Conservation (phyloP, 2,797 vertebrate species). For the Morelia viridis region DNA sequence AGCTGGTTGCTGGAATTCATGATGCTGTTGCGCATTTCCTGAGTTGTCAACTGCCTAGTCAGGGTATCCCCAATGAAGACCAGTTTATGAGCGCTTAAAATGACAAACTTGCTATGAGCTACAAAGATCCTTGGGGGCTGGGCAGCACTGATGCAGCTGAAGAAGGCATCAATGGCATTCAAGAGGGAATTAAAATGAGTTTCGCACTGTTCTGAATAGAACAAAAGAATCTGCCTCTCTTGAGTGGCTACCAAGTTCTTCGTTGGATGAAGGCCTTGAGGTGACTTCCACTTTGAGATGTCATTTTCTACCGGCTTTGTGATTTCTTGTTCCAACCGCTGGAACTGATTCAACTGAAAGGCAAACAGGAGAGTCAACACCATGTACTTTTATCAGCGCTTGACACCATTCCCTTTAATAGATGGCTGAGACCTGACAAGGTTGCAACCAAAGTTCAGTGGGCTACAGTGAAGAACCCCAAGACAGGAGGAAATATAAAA, state of each 20-base stretch:
- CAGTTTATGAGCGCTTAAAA: constrained; percentile 95
- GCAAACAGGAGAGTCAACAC: constrained; percentile 20
- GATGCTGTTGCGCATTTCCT: constrained; percentile 85
- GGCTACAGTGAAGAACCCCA: background rate
- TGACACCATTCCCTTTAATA: background rate
- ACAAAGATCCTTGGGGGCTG: constrained; percentile 95
- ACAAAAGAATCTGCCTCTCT: constrained; percentile 87
- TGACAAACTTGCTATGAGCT: constrained; percentile 95
- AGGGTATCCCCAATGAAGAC: constrained; percentile 96
- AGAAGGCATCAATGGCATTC: constrained; percentile 92
- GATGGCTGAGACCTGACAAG: background rate
- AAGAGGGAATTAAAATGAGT: constrained; percentile 91
- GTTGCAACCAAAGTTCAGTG: background rate
- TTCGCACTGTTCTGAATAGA: constrained; percentile 93
- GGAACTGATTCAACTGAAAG: constrained; percentile 91
- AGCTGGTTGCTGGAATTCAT: constrained; percentile 94
- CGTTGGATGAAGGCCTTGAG: constrained; percentile 65
- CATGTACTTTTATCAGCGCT: background rate
- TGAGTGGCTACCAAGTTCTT: constrained; percentile 65
- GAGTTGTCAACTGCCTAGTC: constrained; percentile 81
- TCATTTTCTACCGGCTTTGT: constrained; percentile 93
- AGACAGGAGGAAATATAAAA: background rate
- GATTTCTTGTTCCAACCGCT: constrained; percentile 92
- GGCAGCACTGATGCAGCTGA: constrained; percentile 83
- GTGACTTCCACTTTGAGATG: constrained; percentile 87